Evolutionary conservation across 30 jellyfish, hydroid and myxozoan species (phyloP), one percentile per base, ranked within the genome.

Genomic region (Hydractinia symbiolongicarpus): DNA sequence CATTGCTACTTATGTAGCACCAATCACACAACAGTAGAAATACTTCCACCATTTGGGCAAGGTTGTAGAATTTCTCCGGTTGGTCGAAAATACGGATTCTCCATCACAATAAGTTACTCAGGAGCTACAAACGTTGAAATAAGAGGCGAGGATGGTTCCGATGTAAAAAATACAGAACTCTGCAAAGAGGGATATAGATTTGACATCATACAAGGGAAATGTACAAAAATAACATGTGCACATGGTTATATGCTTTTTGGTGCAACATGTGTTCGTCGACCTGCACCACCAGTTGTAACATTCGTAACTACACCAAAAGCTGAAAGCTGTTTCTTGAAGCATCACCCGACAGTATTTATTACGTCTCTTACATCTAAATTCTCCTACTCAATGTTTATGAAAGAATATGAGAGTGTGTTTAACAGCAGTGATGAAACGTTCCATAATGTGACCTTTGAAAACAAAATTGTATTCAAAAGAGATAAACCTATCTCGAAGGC

Each of bases 1-100:
- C 70, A 74, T 44, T 74, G 83, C 21, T 74, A 4, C 15, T 49
- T 66, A 74, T 74, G 83, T 50, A 17, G 15, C 8, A 74, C 15
- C 62, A 6, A 20, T 0, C 21, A 53, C 13, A 11, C 66, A 4
- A 1, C 40, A n/a, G 9, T 0, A 6, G 74, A 64, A 64, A 64
- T 6, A 13, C 19, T n/a, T 7, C 74, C 74, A 64, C 40, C 9
- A 44, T 13, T 11, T 58, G 69, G 69, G 15, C 17, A 58, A 16
- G 19, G 15, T 1, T 16, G 17, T 58, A 16, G 15, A 16, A 58
- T 58, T 16, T 16, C 69, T 16, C 69, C 69, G 40, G 8, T 16
- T 49, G 66, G 40, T 0, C 7, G 50, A 15, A 51, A 50, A 74
- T 74, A 50, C 54, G 66, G 83, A 13, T 74, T 66, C 69, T 55